Evolutionary conservation across 1,140 invertebrate species (phyloP).

Genomic region (Trachelipus rathkii): DNA sequence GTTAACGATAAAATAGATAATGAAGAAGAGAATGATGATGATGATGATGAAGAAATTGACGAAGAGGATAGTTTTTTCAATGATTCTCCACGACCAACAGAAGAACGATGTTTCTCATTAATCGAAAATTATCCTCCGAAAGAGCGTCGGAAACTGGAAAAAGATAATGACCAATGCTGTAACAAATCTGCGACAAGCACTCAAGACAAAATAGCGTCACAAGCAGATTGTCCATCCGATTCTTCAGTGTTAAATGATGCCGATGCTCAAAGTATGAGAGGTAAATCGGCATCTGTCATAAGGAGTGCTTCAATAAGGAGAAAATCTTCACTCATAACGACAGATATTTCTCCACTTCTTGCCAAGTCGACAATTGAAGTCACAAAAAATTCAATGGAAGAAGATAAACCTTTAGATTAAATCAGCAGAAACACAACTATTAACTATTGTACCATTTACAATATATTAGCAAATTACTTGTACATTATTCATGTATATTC

Average conservation of each 20-base stretch:
- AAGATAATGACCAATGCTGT: neutral
- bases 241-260: neutral
- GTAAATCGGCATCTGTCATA: neutral
- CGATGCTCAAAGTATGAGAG: neutral
- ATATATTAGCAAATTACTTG: neutral
- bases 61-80: slow-evolving; percentile 5
- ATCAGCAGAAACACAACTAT: neutral
- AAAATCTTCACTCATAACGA: neutral
- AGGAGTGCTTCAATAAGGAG: neutral
- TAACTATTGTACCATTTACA: neutral
- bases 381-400: neutral
- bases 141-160: slow-evolving; percentile 24
- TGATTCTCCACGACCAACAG: neutral
- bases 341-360: neutral
- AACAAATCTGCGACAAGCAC: neutral
- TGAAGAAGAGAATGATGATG: neutral
- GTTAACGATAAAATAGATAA: neutral
- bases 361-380: neutral
- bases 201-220: neutral
- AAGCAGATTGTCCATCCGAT: neutral
- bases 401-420: neutral
- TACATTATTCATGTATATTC: neutral
- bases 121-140: slow-evolving; percentile 31
- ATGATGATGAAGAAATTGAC: neutral
- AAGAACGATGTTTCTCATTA: slow-evolving; percentile 23